These are phyloP conservation scores for Crypturellus tataupa DNA, from an alignment of 2,797 vertebrate species.

Conservation along the genomic window DNA sequence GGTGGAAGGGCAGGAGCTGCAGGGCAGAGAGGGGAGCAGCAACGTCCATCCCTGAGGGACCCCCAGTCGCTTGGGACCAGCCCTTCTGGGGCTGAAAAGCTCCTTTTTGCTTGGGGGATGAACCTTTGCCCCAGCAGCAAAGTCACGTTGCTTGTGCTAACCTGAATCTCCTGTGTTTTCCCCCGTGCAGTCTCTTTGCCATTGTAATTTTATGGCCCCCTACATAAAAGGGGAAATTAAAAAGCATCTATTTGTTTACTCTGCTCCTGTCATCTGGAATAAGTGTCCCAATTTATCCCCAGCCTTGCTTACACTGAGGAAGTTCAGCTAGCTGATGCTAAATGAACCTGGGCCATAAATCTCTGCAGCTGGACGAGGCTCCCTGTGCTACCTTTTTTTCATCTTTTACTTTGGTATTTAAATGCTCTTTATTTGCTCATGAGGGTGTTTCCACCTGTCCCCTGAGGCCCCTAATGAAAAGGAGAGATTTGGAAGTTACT, in stretches of 20 bases:
- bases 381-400: neutral
- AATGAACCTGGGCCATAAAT: slow-evolving; percentile 31
- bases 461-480: slow-evolving; percentile 27
- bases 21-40: neutral
- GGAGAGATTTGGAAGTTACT: neutral
- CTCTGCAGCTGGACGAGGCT: neutral
- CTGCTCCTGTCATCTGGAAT: slow-evolving; percentile 63
- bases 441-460: slow-evolving; percentile 2
- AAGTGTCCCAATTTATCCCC: slow-evolving; percentile 60
- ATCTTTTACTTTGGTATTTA: neutral
- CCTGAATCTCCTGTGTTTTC: neutral
- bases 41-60: no score
- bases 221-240: slow-evolving; percentile 51
- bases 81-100: neutral
- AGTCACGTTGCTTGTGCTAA: neutral
- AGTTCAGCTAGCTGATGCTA: slow-evolving; percentile 35
- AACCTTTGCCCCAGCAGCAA: neutral
- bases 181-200: neutral
- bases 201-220: neutral
- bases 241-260: slow-evolving; percentile 62
- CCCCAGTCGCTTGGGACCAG: neutral
- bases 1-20: neutral
- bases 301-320: slow-evolving; percentile 12
- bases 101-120: slow-evolving; percentile 1
- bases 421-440: neutral